Evolutionary conservation across 2,888 invertebrate genomes (phyloP).

Genomic region (Corbicula japonica): DNA sequence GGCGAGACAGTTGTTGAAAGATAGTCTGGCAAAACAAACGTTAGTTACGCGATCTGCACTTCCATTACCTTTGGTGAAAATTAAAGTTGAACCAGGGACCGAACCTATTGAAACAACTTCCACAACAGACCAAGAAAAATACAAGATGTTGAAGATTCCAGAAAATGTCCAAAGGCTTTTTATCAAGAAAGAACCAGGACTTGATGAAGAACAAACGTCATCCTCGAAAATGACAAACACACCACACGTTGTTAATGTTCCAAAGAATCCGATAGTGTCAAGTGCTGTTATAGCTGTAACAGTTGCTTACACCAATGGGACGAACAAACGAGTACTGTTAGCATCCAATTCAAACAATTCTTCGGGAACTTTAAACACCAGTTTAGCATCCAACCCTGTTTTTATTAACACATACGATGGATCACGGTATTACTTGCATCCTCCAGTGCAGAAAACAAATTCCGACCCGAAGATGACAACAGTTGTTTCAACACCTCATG

Average conservation of each 20-base stretch:
- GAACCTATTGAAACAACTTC: too few relatives aligned
- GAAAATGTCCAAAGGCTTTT: constrained; percentile 29
- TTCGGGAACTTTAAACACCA: too few relatives aligned
- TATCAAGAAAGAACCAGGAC: background rate
- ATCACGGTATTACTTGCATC: background rate
- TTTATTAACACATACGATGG: too few relatives aligned
- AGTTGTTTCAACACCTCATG: too few relatives aligned
- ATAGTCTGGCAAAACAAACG: background rate
- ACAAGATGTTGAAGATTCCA: constrained; percentile 28
- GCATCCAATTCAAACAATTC: too few relatives aligned
- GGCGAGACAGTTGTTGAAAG: background rate
- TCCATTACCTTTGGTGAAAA: too few relatives aligned
- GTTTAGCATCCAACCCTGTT: too few relatives aligned
- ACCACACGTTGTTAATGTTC: background rate
- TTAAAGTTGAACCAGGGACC: too few relatives aligned
- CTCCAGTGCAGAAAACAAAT: background rate
- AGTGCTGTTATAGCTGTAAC: background rate
- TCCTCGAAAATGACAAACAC: background rate
- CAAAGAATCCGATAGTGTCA: background rate
- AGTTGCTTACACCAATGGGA: constrained; percentile 4
- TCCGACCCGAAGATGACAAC: too few relatives aligned
- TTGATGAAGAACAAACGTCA: background rate
- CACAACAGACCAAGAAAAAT: constrained; percentile 20
- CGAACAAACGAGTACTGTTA: background rate
- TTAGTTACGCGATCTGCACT: background rate